A percentile compares a stretch with the other conserved stretches of the same genome.
Conservation (phyloP, 2,113 vertebrate species). For the Poeciliopsis retropinna region DNA sequence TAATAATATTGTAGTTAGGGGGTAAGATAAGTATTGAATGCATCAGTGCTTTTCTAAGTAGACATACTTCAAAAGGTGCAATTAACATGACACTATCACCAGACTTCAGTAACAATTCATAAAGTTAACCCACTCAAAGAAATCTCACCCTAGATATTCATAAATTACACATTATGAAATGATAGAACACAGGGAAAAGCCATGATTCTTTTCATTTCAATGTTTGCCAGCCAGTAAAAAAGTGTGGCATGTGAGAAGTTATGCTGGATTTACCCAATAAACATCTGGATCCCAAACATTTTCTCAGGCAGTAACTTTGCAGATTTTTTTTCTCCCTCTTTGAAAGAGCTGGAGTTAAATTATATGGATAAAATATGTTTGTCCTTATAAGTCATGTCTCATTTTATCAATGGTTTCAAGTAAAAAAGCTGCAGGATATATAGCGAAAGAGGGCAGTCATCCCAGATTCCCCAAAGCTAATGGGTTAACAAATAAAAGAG, state of each 20-base stretch:
- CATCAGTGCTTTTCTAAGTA: not conserved
- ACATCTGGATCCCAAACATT: too few species aligned
- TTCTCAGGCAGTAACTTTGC: too few species aligned
- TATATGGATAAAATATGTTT: not conserved
- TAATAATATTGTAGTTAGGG: not conserved
- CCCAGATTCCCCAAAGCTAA: not conserved
- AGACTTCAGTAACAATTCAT: not conserved
- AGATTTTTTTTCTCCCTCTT: too few species aligned
- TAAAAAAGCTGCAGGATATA: not conserved
- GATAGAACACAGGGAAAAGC: not conserved
- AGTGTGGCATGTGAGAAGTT: not conserved
- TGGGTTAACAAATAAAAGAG: conserved; percentile 5
- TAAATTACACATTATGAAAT: too few species aligned
- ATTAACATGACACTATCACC: not conserved
- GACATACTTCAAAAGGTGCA: not conserved
- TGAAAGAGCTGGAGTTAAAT: not conserved
- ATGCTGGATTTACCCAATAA: not conserved
- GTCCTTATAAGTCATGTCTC: not conserved
- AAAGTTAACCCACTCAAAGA: too few species aligned
- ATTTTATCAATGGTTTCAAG: not conserved
- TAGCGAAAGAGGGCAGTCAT: conserved; percentile 1
- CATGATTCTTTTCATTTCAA: not conserved
- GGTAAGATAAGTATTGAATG: not conserved
- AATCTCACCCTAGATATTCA: not conserved
- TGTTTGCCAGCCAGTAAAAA: not conserved